A percentile compares a stretch with the other conserved stretches of the same genome.
Evolutionary conservation across 1,140 invertebrate genomes (phyloP).

Genomic region (Drosophila lini): DNA sequence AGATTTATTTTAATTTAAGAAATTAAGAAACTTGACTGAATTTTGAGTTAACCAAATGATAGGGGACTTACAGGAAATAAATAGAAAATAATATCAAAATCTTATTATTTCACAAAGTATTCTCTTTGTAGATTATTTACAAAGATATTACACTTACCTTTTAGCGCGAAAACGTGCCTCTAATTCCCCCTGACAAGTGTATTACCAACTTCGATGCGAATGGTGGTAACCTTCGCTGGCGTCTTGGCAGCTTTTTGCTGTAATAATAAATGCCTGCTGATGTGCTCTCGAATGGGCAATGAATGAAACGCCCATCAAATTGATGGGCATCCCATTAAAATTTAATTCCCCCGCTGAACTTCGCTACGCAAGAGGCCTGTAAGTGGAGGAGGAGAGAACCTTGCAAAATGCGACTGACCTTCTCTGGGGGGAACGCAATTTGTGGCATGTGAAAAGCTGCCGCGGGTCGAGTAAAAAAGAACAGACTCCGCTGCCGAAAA

Average conservation of each 20-base stretch:
- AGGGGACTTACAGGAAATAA: no score
- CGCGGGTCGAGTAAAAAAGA: constrained; percentile 8
- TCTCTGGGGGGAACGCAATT: constrained; percentile 55
- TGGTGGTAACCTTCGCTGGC: constrained; percentile 20
- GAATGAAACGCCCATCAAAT: constrained; percentile 76
- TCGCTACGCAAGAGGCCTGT: constrained; percentile 53
- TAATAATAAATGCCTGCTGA: constrained; percentile 65
- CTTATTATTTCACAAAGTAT: neutral
- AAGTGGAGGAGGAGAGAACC: constrained; percentile 53
- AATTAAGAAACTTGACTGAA: no score
- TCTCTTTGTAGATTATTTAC: neutral
- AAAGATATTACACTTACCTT: neutral
- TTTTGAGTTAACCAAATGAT: no score
- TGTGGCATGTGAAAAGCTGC: constrained; percentile 69
- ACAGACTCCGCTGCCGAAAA: constrained; percentile 25
- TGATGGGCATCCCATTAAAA: constrained; percentile 72
- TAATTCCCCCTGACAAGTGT: constrained; percentile 39
- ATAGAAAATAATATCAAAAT: neutral
- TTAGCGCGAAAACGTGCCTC: constrained; percentile 9
- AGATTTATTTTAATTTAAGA: neutral
- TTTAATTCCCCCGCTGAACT: constrained; percentile 74
- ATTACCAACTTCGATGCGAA: constrained; percentile 35
- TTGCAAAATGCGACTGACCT: constrained; percentile 72
- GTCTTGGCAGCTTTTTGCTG: constrained; percentile 32
- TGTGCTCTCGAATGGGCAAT: constrained; percentile 66